Evolutionary conservation across 2,888 invertebrate genomes (phyloP).

Genomic region (Cetonia aurata): DNA sequence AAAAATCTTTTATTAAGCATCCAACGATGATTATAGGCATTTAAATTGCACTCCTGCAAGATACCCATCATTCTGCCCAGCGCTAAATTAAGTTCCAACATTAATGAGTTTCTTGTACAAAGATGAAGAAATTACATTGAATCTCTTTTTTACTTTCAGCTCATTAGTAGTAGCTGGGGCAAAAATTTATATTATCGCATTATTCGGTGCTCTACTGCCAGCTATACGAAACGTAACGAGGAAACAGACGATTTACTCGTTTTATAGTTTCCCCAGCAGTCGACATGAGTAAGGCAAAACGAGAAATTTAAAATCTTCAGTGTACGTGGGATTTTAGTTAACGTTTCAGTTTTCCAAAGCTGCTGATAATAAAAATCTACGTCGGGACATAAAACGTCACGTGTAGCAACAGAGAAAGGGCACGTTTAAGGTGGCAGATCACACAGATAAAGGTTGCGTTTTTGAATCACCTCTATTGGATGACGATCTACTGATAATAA

Average conservation of each 20-base stretch:
- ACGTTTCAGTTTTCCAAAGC: conserved; percentile 6
- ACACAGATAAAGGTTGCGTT: too few species aligned
- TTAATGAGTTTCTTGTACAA: neutral
- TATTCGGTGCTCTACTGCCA: conserved; percentile 4
- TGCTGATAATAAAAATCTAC: neutral
- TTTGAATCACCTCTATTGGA: too few species aligned
- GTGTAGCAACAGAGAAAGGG: too few species aligned
- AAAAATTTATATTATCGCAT: conserved; percentile 16
- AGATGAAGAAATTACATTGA: neutral
- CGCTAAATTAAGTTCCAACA: too few species aligned
- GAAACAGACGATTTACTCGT: neutral
- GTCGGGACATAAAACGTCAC: too few species aligned
- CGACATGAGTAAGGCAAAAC: neutral
- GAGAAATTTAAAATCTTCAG: conserved; percentile 24
- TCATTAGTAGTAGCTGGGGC: neutral
- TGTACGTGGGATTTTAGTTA: conserved; percentile 7
- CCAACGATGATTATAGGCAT: too few species aligned
- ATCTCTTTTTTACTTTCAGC: neutral
- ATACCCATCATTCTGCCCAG: too few species aligned
- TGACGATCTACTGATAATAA: too few species aligned
- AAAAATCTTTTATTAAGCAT: too few species aligned
- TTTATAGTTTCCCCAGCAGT: neutral
- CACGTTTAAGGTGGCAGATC: too few species aligned
- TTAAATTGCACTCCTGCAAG: too few species aligned
- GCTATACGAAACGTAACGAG: conserved; percentile 1